Conservation (phyloP, 1,140 invertebrate genomes). For the Temnothorax longispinosus region DNA sequence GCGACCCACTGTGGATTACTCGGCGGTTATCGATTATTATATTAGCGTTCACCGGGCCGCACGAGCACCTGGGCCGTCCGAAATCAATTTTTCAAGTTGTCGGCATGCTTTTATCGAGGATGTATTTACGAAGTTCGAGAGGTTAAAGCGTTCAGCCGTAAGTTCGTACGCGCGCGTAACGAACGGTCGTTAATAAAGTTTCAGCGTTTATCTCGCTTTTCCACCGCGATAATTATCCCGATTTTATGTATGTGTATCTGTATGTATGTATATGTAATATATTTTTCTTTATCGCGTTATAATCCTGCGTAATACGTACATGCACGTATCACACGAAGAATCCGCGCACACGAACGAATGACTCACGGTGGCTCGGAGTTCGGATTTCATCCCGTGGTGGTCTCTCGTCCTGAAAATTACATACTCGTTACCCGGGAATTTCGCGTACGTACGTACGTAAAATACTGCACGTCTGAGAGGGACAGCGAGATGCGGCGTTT, state of each 20-base stretch:
- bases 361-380: conserved; percentile 12
- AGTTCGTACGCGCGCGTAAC: conserved; percentile 31
- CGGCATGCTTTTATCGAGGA: conserved; percentile 44
- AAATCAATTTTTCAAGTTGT: conserved; percentile 61
- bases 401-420: conserved; percentile 44
- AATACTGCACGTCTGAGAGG: conserved; percentile 30
- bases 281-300: neutral
- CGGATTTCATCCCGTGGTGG: conserved; percentile 17
- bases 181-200: conserved; percentile 53
- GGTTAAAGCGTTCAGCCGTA: conserved; percentile 41
- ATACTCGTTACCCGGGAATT: conserved; percentile 21
- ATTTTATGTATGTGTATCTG: neutral
- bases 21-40: conserved; percentile 54
- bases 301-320: conserved; percentile 3
- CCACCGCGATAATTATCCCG: conserved; percentile 35
- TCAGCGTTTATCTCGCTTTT: conserved; percentile 33
- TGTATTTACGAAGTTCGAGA: conserved; percentile 47
- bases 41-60: conserved; percentile 30
- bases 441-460: conserved; percentile 50
- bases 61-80: conserved; percentile 31
- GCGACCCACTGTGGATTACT: conserved; percentile 20
- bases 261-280: too few species aligned
- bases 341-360: conserved; percentile 16
- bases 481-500: conserved; percentile 32
- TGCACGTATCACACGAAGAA: conserved; percentile 10